Evolutionary conservation across 2,113 vertebrate species (phyloP).

Genomic region (Coracopsis vasa): DNA sequence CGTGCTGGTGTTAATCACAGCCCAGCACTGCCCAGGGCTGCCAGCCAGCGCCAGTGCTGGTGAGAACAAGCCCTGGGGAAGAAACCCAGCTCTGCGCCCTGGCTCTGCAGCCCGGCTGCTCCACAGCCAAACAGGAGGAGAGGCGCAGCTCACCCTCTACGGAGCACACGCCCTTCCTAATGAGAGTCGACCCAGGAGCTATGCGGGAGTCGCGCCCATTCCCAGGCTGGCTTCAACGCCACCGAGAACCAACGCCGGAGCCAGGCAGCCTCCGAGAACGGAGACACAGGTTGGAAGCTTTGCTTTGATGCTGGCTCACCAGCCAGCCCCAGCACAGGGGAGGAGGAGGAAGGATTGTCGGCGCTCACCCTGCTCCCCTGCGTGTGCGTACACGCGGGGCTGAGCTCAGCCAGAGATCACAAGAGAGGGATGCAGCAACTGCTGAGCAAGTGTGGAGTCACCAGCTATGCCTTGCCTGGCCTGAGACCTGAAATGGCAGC

Average conservation of each 20-base stretch:
- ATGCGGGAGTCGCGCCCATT: slow-evolving; percentile 32
- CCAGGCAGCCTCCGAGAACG: slow-evolving; percentile 18
- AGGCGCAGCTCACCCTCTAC: background rate
- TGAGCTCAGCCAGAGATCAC: background rate
- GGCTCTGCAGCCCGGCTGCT: background rate
- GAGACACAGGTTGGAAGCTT: background rate
- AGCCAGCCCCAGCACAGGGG: background rate
- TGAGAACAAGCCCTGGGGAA: slow-evolving; percentile 41
- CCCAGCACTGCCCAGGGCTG: background rate
- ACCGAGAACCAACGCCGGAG: background rate
- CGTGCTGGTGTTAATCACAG: accelerated
- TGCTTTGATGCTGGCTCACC: background rate
- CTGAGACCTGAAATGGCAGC: background rate
- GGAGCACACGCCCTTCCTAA: slow-evolving; percentile 40
- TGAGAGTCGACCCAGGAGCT: slow-evolving; percentile 43
- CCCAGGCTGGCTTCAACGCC: slow-evolving; percentile 29
- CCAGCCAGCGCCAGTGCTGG: background rate
- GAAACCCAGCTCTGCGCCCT: background rate
- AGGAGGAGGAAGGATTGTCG: slow-evolving; percentile 3
- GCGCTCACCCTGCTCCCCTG: background rate
- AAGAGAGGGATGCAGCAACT: background rate
- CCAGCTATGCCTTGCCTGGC: background rate
- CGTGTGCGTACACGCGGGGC: background rate
- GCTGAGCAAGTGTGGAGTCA: background rate
- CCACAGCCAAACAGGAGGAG: background rate